Percentiles rank a stretch among this genome's conserved stretches.
phyloP scores from a whole-genome alignment of 2,797 vertebrate species.

The Capromys pilorides region DNA sequence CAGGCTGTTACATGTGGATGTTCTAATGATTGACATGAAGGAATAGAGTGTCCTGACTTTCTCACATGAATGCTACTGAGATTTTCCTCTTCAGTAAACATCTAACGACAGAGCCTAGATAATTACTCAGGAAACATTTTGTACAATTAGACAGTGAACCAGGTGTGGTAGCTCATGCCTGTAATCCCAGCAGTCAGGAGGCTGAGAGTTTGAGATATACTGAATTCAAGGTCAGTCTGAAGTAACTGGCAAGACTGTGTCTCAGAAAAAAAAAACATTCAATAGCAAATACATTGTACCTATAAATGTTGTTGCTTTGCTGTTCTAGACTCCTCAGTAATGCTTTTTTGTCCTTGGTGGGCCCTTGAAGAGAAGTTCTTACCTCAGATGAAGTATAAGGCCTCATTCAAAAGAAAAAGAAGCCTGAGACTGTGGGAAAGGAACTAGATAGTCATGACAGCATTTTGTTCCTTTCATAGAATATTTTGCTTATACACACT shows the following conservation, averaged over 20 bases:
- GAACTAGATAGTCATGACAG: not conserved
- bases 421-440: conserved; percentile 5
- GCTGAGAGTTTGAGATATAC: not conserved
- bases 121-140: conserved; percentile 23
- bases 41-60: conserved; percentile 35
- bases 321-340: conserved; percentile 7
- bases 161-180: not conserved
- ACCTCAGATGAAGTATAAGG: conserved; percentile 1
- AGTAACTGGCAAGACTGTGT: not conserved
- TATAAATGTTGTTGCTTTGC: conserved; percentile 41
- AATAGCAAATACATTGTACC: not conserved
- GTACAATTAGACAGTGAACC: not conserved
- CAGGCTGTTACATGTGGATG: conserved; percentile 54
- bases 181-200: not conserved
- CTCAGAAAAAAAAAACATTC: not conserved
- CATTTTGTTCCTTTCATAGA: conserved; percentile 21
- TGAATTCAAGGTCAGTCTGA: not conserved
- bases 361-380: conserved; percentile 22
- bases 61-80: not conserved
- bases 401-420: conserved; percentile 53
- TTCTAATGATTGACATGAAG: conserved; percentile 52
- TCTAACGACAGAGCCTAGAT: not conserved
- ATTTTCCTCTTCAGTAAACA: conserved; percentile 25
- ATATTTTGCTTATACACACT: conserved; percentile 12
- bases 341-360: conserved; percentile 31